phyloP scores from a whole-genome alignment of 2,113 vertebrate species.

The Calyptommatus sinebrachiatus region DNA sequence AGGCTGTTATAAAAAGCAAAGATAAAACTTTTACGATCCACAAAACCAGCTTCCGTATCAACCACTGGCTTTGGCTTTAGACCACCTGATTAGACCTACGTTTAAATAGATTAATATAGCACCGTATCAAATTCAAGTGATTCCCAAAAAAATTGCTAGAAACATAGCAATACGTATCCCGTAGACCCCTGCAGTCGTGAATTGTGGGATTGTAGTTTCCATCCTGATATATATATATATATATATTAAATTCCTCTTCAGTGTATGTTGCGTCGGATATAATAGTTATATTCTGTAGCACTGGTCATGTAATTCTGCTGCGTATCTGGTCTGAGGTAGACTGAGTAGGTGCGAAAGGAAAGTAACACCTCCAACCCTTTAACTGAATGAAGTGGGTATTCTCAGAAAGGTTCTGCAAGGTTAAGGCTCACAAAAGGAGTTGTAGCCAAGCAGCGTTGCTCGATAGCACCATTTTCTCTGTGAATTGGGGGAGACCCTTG shows the following conservation, averaged over 20 bases:
- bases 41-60: slow-evolving; percentile 38
- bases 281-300: slow-evolving; percentile 26
- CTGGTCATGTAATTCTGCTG: slow-evolving; percentile 49
- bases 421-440: slow-evolving; percentile 26
- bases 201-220: slow-evolving; percentile 34
- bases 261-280: slow-evolving; percentile 42
- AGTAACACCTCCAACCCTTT: slow-evolving; percentile 38
- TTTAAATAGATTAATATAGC: slow-evolving; percentile 65
- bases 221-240: not conserved
- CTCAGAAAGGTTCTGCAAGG: slow-evolving; percentile 30
- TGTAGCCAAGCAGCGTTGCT: slow-evolving; percentile 3
- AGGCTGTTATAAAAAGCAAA: slow-evolving; percentile 60
- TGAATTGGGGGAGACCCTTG: not conserved
- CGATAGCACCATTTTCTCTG: slow-evolving; percentile 18
- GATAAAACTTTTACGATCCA: slow-evolving; percentile 39
- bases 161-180: slow-evolving; percentile 45
- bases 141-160: slow-evolving; percentile 56
- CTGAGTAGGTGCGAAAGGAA: slow-evolving; percentile 51
- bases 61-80: slow-evolving; percentile 27
- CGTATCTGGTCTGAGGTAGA: slow-evolving; percentile 70
- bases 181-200: slow-evolving; percentile 45
- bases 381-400: slow-evolving; percentile 31
- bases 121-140: slow-evolving; percentile 75
- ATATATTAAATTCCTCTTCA: slow-evolving; percentile 21
- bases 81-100: slow-evolving; percentile 27